Evolutionary conservation across 2,888 invertebrate genomes (phyloP), one percentile per base, ranked within the genome.

Genomic region (Lampropteryx suffumata): DNA sequence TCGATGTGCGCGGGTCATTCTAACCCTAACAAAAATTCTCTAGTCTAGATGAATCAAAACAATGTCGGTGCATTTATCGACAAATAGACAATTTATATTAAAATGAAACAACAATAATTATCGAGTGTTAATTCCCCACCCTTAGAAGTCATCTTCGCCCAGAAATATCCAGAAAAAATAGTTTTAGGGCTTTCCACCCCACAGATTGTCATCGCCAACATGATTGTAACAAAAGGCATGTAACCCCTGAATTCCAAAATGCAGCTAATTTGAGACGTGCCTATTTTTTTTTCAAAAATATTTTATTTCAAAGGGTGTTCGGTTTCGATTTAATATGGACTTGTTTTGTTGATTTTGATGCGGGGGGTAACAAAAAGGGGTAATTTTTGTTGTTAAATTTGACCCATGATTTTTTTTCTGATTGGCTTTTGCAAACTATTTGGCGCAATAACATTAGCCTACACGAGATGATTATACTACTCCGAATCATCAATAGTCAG

Each of bases 271-370:
- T 65, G 72, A 75, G 68, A 69, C 67, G 64, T 62, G 63, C 62
- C 71, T 60, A 67, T 71, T 76, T 70, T 65, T n/a, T n/a, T 55
- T 50, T 49, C 30, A 14, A 30, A 28, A 58, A 55, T 54, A 67
- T 67, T 76, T 72, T 72, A 64, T 57, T 57, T 55, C 56, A 67
- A 74, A 69, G 73, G 76, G 84, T 72, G 73, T 84, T 72, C 66
- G 73, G 84, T 86, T 84, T 70, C 86, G 71, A 76, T 84, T 82
- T 85, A 84, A 86, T 83, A 71, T 76, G 79, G 67, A 70, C 68
- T 72, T 67, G 17, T 70, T 67, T 62, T 67, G 65, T 77, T 73
- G 69, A 63, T 75, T 77, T 72, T 69, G 59, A 65, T 61, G 59
- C 61, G 57, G 29, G 66, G 69, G 65, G 65, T 67, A 59, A 6